Conservation (phyloP, 2,797 vertebrate species). For the Diceros bicornis region DNA sequence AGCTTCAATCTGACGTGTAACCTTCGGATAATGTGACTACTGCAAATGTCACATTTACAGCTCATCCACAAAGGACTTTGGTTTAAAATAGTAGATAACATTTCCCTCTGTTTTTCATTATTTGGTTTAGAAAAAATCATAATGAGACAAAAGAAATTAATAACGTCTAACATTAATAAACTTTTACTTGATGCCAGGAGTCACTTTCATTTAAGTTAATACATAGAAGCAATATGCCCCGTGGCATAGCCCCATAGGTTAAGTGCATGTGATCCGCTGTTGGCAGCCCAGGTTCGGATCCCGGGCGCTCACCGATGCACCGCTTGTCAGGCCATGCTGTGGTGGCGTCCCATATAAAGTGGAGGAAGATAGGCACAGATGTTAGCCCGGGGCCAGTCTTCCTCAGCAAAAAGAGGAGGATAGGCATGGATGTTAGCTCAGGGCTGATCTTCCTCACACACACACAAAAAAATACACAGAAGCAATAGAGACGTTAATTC, state of each 20-base stretch:
- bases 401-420: too few relatives aligned
- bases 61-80: background rate
- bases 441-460: too few relatives aligned
- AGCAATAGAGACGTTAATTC: background rate
- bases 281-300: too few relatives aligned
- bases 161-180: constrained; percentile 21
- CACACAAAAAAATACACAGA: background rate
- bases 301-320: too few relatives aligned
- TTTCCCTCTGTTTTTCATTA: constrained; percentile 32
- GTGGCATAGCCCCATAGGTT: too few relatives aligned
- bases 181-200: background rate
- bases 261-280: too few relatives aligned
- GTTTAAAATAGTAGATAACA: constrained; percentile 11
- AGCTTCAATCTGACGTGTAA: background rate
- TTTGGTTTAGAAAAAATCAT: constrained; percentile 53
- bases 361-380: too few relatives aligned
- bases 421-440: too few relatives aligned
- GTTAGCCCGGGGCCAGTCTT: too few relatives aligned
- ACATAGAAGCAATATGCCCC: background rate
- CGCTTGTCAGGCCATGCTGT: too few relatives aligned
- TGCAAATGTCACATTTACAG: constrained; percentile 11
- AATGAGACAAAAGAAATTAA: constrained; percentile 47
- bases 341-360: too few relatives aligned
- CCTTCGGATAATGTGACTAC: background rate
- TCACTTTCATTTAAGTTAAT: constrained; percentile 45